Base-by-base conservation (phyloP, 1,140 invertebrate species). In the Cydia fagiglandana region DNA sequence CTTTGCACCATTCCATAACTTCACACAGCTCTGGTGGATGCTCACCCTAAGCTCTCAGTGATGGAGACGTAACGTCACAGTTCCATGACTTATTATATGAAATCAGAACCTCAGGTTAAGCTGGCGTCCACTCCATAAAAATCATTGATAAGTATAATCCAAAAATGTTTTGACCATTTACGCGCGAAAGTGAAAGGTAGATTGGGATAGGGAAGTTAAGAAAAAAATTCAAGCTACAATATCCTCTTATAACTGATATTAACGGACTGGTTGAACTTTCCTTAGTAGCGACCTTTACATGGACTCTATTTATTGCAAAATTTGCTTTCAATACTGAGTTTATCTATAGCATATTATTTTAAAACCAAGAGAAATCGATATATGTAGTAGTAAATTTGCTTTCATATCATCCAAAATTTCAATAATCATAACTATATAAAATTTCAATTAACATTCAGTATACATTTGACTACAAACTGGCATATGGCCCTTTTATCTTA, bases 51-150 rank as follows among this genome's bases (percentile, higher is more conserved):
- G 17, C 56, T 10, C 56, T 4, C 17, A 24, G 56, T 24, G 56
- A 61, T 3, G 17, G 5, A 24, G 9, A 24, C n/a, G 7, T 61
- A 24, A 7, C 20, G 20, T 24, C 56, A 61, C 20, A 24, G 9
- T 61, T 61, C 56, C 20, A 9, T 61, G 56, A 61, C 9, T 20
- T 15, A 9, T 20, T 15, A 9, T 20, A 24, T 61, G 15, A 24
- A 24, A 5, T 61, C 56, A 24, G 56, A 24, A 20, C 56, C 10
- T 20, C 1, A 61, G 56, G 56, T 61, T 24, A 61, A 61, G 56
- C 56, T 61, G 56, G 20, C 56, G 56, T 61, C 56, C 56, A 61
- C 56, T 61, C 56, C 56, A 61, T 61, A 61, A 61, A 61, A 61
- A 61, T 61, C 56, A 24, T n/a, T 24, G n/a, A 61, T 24, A 3